Conservation (phyloP, 2,113 vertebrate genomes). For the Antennarius striatus region DNA sequence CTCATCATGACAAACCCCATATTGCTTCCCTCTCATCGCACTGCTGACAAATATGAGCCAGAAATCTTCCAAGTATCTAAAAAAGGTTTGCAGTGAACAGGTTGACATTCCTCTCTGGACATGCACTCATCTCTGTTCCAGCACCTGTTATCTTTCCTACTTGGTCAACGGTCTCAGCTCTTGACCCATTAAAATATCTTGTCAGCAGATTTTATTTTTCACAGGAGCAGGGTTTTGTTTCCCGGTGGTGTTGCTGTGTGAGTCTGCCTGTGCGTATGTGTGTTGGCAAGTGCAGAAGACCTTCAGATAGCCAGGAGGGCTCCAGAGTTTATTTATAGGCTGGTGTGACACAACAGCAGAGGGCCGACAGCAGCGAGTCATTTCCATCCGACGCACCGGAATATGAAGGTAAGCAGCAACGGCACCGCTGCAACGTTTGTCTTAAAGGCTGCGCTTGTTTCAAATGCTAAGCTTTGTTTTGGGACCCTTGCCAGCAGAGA, state of each 20-base stretch:
- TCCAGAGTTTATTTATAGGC: slow-evolving; percentile 68
- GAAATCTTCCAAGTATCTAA: neutral
- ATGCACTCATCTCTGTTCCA: slow-evolving; percentile 18
- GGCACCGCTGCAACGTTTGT: slow-evolving; percentile 41
- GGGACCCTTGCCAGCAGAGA: slow-evolving; percentile 38
- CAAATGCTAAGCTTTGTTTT: slow-evolving; percentile 17
- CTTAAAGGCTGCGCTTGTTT: slow-evolving; percentile 31
- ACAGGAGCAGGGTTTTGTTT: slow-evolving; percentile 43
- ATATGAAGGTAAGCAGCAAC: slow-evolving; percentile 63
- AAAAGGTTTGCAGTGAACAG: neutral
- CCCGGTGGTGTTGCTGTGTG: slow-evolving; percentile 32
- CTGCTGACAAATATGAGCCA: slow-evolving; percentile 18
- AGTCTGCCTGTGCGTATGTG: slow-evolving; percentile 5
- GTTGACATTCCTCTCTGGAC: slow-evolving; percentile 7
- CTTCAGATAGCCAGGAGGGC: slow-evolving; percentile 50
- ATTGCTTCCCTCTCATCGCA: slow-evolving; percentile 22
- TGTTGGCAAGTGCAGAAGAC: slow-evolving; percentile 44
- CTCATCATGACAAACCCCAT: slow-evolving; percentile 53
- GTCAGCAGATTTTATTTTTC: slow-evolving; percentile 62
- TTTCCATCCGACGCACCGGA: slow-evolving; percentile 67
- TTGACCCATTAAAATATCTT: slow-evolving; percentile 53
- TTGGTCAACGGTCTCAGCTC: slow-evolving; percentile 27
- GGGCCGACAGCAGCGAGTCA: slow-evolving; percentile 52
- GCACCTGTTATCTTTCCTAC: slow-evolving; percentile 32
- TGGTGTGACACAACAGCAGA: slow-evolving; percentile 37